Conservation (phyloP, 64 coral and sea anemone genomes). For the Montipora sp. region DNA sequence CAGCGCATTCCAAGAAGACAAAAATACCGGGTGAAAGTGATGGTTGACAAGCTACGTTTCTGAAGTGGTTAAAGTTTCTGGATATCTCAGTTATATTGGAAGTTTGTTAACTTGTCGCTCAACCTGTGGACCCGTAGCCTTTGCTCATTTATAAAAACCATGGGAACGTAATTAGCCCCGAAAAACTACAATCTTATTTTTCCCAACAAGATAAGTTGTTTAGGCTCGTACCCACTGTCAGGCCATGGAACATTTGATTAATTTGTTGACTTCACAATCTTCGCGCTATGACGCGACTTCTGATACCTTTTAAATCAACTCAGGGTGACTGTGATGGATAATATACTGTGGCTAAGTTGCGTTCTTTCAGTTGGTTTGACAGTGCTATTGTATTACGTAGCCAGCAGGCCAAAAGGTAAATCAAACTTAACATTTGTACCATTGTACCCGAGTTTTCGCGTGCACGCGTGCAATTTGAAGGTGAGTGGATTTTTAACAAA, state of each 20-base stretch:
- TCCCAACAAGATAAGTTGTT: no score
- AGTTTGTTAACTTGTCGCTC: no score
- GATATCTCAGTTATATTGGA: no score
- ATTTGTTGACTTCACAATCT: slow-evolving; percentile 16
- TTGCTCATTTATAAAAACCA: no score
- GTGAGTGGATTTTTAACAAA: not conserved
- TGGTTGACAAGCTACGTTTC: no score
- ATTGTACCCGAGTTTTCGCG: not conserved
- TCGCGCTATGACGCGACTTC: not conserved
- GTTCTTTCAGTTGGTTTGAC: not conserved
- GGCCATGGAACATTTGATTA: not conserved
- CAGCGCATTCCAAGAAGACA: no score
- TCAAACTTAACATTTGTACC: not conserved
- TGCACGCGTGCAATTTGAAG: not conserved
- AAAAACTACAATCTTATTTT: no score
- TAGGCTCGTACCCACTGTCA: no score
- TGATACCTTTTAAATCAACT: not conserved
- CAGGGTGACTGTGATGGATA: not conserved
- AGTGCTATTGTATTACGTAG: not conserved
- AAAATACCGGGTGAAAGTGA: no score
- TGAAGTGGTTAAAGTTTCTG: no score
- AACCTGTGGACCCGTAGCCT: no score
- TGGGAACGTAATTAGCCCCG: no score
- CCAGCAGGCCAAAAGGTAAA: not conserved
- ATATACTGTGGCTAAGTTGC: not conserved